Evolutionary conservation across 2,888 invertebrate genomes (phyloP).

Genomic region (Parthenolecanium corni): DNA sequence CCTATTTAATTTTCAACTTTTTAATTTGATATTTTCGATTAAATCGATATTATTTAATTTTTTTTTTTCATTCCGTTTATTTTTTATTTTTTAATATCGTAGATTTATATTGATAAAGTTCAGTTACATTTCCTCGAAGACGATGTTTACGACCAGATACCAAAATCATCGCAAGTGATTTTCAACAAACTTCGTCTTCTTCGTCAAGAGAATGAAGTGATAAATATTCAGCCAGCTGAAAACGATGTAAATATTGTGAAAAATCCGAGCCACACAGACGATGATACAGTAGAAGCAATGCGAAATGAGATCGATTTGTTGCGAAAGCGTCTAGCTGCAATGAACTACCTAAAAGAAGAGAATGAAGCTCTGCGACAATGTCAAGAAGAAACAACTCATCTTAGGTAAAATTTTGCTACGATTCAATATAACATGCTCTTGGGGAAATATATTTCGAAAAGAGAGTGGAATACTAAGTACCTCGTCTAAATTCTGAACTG

Average conservation of each 20-base stretch:
- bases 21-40: too few species aligned
- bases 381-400: constrained; percentile 49
- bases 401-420: too few species aligned
- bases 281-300: constrained; percentile 24
- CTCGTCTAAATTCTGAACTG: too few species aligned
- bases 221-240: constrained; percentile 52
- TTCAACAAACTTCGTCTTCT: constrained; percentile 49
- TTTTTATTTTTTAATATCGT: constrained; percentile 33
- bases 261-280: too few species aligned
- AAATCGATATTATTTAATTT: too few species aligned
- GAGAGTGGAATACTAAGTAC: neutral
- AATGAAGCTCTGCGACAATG: constrained; percentile 44
- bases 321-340: constrained; percentile 47
- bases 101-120: constrained; percentile 64
- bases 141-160: neutral
- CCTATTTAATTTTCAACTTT: too few species aligned
- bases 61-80: too few species aligned
- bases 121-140: constrained; percentile 40
- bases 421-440: constrained; percentile 1
- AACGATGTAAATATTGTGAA: constrained; percentile 14
- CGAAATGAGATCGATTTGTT: constrained; percentile 51
- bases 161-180: constrained; percentile 6
- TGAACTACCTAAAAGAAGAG: constrained; percentile 50
- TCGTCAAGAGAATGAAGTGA: constrained; percentile 61
- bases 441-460: neutral